Evolutionary conservation across 2,888 invertebrate species (phyloP).

Genomic region (Aspidiotus rigidus): DNA sequence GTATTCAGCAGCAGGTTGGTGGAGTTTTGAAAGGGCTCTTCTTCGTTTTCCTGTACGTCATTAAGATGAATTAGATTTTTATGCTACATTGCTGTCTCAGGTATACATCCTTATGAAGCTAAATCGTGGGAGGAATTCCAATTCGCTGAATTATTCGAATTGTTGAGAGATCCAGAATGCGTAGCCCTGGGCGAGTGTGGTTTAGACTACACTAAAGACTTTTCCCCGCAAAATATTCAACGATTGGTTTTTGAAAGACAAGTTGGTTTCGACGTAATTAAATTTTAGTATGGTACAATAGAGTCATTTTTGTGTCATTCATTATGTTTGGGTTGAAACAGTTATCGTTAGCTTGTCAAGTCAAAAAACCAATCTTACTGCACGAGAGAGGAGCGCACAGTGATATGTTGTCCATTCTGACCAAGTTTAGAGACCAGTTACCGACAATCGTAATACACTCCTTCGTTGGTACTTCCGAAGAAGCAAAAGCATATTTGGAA

Average conservation of each 20-base stretch:
- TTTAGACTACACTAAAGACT: constrained; percentile 86
- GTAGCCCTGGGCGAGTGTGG: constrained; percentile 92
- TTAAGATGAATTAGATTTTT: not conserved
- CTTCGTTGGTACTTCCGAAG: constrained; percentile 78
- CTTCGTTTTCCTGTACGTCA: not conserved
- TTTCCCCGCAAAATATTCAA: constrained; percentile 82
- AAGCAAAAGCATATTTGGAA: constrained; percentile 72
- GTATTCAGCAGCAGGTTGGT: constrained; percentile 76
- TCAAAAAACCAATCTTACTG: constrained; percentile 78
- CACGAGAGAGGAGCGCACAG: constrained; percentile 87
- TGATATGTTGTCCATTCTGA: constrained; percentile 67
- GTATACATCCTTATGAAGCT: constrained; percentile 88
- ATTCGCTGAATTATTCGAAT: constrained; percentile 55
- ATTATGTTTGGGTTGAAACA: constrained; percentile 41
- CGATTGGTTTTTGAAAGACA: constrained; percentile 77
- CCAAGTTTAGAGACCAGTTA: constrained; percentile 49
- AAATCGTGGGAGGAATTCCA: constrained; percentile 68
- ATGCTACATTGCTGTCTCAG: constrained; percentile 43
- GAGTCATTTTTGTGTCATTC: too few species aligned
- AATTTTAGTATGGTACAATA: not conserved
- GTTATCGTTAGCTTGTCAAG: constrained; percentile 74
- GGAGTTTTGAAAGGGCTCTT: not conserved
- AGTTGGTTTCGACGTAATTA: constrained; percentile 45
- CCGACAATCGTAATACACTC: constrained; percentile 85
- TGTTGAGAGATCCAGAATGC: constrained; percentile 75